These are phyloP conservation scores for Halictus ligatus DNA, from an alignment of 2,888 invertebrate genomes.

Conservation along the genomic window DNA sequence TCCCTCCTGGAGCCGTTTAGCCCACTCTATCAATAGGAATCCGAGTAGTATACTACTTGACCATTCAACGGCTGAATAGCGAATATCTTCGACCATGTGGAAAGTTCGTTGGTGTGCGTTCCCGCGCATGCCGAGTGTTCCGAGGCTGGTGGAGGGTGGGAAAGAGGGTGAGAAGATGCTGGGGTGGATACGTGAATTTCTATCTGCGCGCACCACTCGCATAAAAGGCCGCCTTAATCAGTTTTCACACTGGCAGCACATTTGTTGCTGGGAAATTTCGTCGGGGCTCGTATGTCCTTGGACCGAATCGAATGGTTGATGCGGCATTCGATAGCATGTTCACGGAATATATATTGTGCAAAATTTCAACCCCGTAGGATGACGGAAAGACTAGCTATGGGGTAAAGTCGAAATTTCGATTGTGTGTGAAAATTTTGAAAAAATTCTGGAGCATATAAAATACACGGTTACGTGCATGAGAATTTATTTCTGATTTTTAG, in stretches of 20 bases:
- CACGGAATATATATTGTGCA: not conserved
- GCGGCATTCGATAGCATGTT: not conserved
- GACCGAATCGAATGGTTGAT: not conserved
- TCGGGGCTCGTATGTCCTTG: not conserved
- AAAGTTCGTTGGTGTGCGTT: conserved; percentile 39
- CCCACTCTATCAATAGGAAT: conserved; percentile 40
- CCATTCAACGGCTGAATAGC: conserved; percentile 59
- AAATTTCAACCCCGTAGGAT: not conserved
- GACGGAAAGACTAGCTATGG: not conserved
- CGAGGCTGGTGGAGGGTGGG: not conserved
- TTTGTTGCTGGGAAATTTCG: not conserved
- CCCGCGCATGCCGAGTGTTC: not conserved
- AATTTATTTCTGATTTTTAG: not conserved
- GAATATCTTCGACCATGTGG: conserved; percentile 58
- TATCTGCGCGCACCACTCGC: conserved; percentile 19
- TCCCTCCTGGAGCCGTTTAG: conserved; percentile 32
- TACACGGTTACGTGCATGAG: no score
- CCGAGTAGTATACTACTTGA: conserved; percentile 59
- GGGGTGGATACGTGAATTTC: conserved; percentile 28
- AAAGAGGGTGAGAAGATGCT: not conserved
- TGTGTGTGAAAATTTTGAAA: not conserved
- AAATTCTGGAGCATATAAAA: not conserved
- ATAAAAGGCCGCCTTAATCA: conserved; percentile 36
- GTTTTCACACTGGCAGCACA: conserved; percentile 11
- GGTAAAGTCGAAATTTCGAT: not conserved